phyloP scores from a whole-genome alignment of 2,888 invertebrate genomes.

The Papilio elwesi region DNA sequence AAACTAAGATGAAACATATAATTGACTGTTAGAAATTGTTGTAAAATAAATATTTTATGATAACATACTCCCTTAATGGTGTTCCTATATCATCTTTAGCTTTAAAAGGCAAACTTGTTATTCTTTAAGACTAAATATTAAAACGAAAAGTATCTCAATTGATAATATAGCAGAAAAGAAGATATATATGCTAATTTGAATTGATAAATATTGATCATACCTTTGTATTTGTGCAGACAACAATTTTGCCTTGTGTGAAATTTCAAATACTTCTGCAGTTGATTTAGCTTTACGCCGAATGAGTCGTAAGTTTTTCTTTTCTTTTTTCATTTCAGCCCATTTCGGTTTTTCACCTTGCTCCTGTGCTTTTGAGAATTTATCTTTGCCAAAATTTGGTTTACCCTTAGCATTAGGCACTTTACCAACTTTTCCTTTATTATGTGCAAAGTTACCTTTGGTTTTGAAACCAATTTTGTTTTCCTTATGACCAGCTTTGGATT shows the following conservation, averaged over 20 bases:
- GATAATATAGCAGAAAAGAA: no score
- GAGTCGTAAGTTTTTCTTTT: slow-evolving; percentile 88
- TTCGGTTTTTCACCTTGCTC: slow-evolving; percentile 79
- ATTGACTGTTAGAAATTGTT: no score
- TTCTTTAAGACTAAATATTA: no score
- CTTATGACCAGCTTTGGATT: slow-evolving; percentile 43
- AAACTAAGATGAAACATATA: no score
- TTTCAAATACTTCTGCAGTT: slow-evolving; percentile 73
- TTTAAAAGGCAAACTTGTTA: no score
- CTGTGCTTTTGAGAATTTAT: slow-evolving; percentile 57
- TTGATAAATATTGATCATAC: slow-evolving; percentile 48
- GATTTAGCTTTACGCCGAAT: slow-evolving; percentile 86
- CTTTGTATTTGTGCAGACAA: slow-evolving; percentile 76
- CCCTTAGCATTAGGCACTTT: slow-evolving; percentile 43
- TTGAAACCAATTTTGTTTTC: slow-evolving; percentile 42
- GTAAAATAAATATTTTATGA: no score
- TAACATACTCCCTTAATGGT: no score
- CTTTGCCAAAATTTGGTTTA: slow-evolving; percentile 51
- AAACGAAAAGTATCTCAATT: no score
- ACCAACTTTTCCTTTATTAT: slow-evolving; percentile 42
- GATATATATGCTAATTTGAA: no score
- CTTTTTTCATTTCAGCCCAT: slow-evolving; percentile 90
- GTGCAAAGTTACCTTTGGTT: slow-evolving; percentile 43
- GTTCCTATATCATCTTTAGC: no score
- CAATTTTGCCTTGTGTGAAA: slow-evolving; percentile 76